Percentiles rank a stretch among this genome's conserved stretches.
phyloP scores from a whole-genome alignment of 2,888 invertebrate species.

The Buathra laborator region DNA sequence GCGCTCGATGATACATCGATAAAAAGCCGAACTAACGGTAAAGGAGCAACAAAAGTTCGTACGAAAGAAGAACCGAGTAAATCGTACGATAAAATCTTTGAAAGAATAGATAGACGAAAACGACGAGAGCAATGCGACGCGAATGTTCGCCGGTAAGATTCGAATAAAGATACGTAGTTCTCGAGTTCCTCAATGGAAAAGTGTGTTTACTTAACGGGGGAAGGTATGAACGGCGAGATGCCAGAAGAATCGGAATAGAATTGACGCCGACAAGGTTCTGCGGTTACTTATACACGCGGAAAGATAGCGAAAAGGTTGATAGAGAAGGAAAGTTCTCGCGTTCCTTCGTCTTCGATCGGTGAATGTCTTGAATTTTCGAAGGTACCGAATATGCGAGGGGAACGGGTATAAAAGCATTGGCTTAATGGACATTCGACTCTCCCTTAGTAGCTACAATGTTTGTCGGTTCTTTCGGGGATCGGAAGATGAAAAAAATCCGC shows the following conservation, averaged over 20 bases:
- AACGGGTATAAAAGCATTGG: neutral
- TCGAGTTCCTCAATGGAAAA: neutral
- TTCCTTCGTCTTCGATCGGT: neutral
- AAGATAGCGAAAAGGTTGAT: neutral
- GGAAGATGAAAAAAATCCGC: neutral
- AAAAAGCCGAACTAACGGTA: too few species aligned
- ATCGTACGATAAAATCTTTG: too few species aligned
- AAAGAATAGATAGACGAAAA: too few species aligned
- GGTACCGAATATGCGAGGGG: slow-evolving; percentile 3
- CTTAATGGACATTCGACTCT: slow-evolving; percentile 13
- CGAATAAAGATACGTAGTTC: neutral
- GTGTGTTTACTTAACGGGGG: neutral
- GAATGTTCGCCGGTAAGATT: neutral
- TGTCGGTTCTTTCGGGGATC: slow-evolving; percentile 2
- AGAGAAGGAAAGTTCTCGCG: neutral
- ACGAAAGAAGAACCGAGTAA: too few species aligned
- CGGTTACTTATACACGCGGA: neutral
- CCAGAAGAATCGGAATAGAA: neutral
- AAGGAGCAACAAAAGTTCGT: too few species aligned
- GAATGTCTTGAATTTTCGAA: slow-evolving; percentile 7
- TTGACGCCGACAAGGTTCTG: neutral
- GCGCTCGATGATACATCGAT: too few species aligned
- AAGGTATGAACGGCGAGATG: neutral
- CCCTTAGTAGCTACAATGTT: neutral
- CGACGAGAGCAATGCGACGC: neutral